phyloP scores from a whole-genome alignment of 2,113 vertebrate genomes.

The Nannospalax galili region DNA sequence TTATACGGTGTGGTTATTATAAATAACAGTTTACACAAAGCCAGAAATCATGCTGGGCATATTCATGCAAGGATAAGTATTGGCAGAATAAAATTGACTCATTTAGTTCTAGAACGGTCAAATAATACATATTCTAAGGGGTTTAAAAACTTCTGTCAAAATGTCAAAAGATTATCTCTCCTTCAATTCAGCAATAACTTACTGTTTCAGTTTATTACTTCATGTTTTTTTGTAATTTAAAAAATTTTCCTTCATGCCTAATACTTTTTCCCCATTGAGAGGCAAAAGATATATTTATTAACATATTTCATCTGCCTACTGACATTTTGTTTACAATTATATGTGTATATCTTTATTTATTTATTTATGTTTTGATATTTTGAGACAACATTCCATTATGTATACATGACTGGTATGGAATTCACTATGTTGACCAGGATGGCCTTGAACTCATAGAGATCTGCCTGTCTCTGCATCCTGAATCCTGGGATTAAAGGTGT shows the following conservation, averaged over 20 bases:
- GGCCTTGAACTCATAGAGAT: too few relatives aligned
- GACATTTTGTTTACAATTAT: not conserved
- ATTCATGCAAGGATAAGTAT: not conserved
- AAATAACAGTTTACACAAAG: not conserved
- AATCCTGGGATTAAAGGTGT: too few relatives aligned
- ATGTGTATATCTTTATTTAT: not conserved
- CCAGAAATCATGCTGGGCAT: not conserved
- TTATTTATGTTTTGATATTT: too few relatives aligned
- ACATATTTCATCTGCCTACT: not conserved
- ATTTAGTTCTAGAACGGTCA: slow-evolving; percentile 12
- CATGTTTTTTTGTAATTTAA: not conserved
- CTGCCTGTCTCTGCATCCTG: too few relatives aligned
- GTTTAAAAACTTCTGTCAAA: not conserved
- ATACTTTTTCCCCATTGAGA: not conserved
- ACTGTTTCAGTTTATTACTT: not conserved
- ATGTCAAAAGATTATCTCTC: not conserved
- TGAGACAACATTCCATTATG: too few relatives aligned
- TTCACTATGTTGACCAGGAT: too few relatives aligned
- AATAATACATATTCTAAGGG: not conserved
- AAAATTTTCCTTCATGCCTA: not conserved
- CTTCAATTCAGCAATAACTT: not conserved
- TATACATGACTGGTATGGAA: too few relatives aligned
- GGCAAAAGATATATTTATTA: not conserved
- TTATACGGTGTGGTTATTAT: not conserved
- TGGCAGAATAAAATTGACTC: not conserved